Base-by-base conservation (phyloP, 1,140 invertebrate species). In the Thaumatotibia leucotreta region DNA sequence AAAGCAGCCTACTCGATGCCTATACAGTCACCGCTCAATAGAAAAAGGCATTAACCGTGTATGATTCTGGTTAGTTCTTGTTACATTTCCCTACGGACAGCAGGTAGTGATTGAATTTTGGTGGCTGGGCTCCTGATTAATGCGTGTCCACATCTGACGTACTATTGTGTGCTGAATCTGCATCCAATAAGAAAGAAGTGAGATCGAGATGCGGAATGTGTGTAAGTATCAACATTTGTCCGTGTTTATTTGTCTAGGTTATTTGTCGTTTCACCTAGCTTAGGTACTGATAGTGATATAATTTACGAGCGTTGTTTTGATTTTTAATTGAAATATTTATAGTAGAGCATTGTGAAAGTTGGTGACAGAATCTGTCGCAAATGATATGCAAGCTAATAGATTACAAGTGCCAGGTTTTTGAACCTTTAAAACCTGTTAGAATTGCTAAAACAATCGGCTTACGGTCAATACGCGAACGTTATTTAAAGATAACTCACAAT, bases 121-220 rank as follows among this genome's bases (percentile, higher is more conserved):
- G 86, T 83, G 77, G 75, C 76, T 79, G 76, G 78, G 79, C 74
- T 78, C 61, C 85, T 88, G 88, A 91, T 91, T 88, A 89, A 91
- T 91, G 88, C 80, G 88, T 84, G 83, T 82, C 82, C 70, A 76
- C 73, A 72, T 65, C 77, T 88, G 86, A 88, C 85, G 88, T 80
- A 79, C 83, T 83, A 89, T 90, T 89, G 85, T 90, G 77, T 79
- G 77, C 72, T 74, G 71, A 72, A 86, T 90, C 85, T 89, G 85
- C 88, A 90, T 88, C 74, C 80, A 83, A 77, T 76, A 82, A 80
- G 68, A 79, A 65, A 64, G 67, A 75, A 75, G 71, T 64, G 52
- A 65, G 73, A 75, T 79, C 75, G 72, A 72, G 80, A 77, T 63
- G 65, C 61, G 65, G 65, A 69, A 71, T 75, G 73, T 77, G 80